Evolutionary conservation across 2,888 invertebrate species (phyloP).

Genomic region (Axea sp.): DNA sequence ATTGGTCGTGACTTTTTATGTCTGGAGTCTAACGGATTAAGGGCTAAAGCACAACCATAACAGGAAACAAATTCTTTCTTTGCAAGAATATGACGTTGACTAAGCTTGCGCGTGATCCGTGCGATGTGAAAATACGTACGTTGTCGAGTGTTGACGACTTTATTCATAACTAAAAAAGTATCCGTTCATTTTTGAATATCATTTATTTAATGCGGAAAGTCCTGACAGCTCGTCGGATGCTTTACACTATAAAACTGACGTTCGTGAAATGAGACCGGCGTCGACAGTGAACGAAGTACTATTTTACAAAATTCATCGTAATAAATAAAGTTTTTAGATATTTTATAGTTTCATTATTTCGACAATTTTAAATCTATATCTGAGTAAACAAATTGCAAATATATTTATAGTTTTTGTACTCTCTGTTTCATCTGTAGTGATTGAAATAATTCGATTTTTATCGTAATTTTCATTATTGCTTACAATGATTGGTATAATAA

Average conservation of each 20-base stretch:
- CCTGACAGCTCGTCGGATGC: constrained; percentile 40
- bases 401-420: too few species aligned
- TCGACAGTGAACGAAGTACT: constrained; percentile 16
- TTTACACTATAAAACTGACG: constrained; percentile 34
- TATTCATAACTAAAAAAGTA: constrained; percentile 52
- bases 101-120: constrained; percentile 32
- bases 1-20: constrained; percentile 37
- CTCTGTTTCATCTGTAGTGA: too few species aligned
- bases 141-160: constrained; percentile 45
- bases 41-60: constrained; percentile 40
- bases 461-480: too few species aligned
- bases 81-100: constrained; percentile 36
- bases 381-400: too few species aligned
- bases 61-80: constrained; percentile 40
- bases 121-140: constrained; percentile 32
- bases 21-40: constrained; percentile 36
- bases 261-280: constrained; percentile 26
- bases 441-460: too few species aligned
- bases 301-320: constrained; percentile 24
- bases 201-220: constrained; percentile 46
- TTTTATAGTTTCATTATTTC: too few species aligned
- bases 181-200: constrained; percentile 45
- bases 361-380: too few species aligned
- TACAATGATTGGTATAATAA: too few species aligned
- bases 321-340: too few species aligned